Base-by-base conservation (phyloP, 2,888 invertebrate genomes). In the Pammene fasciana region DNA sequence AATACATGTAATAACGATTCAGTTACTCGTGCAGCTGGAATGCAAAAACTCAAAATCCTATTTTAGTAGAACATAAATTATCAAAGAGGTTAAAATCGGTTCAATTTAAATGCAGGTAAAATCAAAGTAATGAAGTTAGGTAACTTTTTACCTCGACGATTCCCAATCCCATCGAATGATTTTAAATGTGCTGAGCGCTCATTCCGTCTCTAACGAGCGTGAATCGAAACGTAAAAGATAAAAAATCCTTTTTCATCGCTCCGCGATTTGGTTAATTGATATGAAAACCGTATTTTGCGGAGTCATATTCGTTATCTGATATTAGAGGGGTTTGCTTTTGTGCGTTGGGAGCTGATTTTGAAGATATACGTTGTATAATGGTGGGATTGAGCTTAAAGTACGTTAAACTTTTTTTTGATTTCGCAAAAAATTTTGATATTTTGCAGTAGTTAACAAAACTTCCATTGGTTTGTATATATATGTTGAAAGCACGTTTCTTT, bases 121-220 rank as follows among this genome's bases (percentile, higher is more conserved):
- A 65, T 62, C 62, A 50, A 67, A 55, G 57, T 45, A 54, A 65
- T 68, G 59, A 68, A 65, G 65, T 68, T 64, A 62, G 56, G 62
- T 56, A 68, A 68, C 56, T 43, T 64, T 50, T 68, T 61, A 34
- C 59, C 45, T 26, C 46, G 60, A 45, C 68, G 55, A 65, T 36
- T 52, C 52, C 61, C 61, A 45, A 70, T 72, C 70, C 41, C 68
- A 70, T 73, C 66, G 67, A 74, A 75, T 72, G 68, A 74, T 77
- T 83, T 77, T 73, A 73, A 79, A 79, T 80, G 73, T 74, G 77
- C 76, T 77, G 80, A 82, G 76, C 75, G 76, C 75, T 79, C 77
- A 75, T 75, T 79, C 76, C 67, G 50, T 65, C 71, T 72, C 73
- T 75, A 78, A 78, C 73, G 74, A 76, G 72, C 75, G 74, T 67